Conservation (phyloP, 2,797 vertebrate species). For the Rhincodon typus region DNA sequence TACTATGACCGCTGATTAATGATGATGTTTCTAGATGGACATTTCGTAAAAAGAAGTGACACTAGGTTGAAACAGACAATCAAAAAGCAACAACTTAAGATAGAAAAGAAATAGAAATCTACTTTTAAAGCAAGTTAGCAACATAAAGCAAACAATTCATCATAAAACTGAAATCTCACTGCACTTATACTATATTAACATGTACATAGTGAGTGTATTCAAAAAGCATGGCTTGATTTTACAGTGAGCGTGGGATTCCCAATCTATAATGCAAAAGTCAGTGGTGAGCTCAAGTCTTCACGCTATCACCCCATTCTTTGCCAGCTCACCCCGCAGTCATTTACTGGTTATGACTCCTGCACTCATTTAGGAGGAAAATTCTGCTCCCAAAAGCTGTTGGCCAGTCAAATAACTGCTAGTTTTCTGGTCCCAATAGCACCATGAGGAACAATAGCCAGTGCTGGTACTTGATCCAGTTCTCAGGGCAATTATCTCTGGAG, state of each 20-base stretch:
- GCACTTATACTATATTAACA: not conserved
- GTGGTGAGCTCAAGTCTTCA: too few species aligned
- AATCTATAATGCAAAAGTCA: too few species aligned
- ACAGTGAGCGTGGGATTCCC: too few species aligned
- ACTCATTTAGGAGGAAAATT: not conserved
- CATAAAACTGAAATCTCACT: not conserved
- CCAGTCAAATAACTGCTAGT: too few species aligned
- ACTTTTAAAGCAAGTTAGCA: not conserved
- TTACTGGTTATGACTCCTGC: not conserved
- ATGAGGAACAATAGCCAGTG: not conserved
- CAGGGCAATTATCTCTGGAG: not conserved
- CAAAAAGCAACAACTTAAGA: not conserved
- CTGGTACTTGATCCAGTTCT: not conserved
- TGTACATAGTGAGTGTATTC: not conserved
- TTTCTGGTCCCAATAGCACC: not conserved
- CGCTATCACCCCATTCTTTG: too few species aligned
- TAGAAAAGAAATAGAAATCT: not conserved
- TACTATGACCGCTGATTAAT: not conserved
- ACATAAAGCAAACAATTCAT: not conserved
- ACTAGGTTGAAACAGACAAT: not conserved
- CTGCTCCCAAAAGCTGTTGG: not conserved
- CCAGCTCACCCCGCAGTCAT: not conserved
- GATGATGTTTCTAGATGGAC: not conserved
- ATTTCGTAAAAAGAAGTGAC: not conserved
- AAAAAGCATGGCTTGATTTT: not conserved